Evolutionary conservation across 2,888 invertebrate species (phyloP), one percentile per base, ranked within the genome.

Genomic region (Carcina quercana): DNA sequence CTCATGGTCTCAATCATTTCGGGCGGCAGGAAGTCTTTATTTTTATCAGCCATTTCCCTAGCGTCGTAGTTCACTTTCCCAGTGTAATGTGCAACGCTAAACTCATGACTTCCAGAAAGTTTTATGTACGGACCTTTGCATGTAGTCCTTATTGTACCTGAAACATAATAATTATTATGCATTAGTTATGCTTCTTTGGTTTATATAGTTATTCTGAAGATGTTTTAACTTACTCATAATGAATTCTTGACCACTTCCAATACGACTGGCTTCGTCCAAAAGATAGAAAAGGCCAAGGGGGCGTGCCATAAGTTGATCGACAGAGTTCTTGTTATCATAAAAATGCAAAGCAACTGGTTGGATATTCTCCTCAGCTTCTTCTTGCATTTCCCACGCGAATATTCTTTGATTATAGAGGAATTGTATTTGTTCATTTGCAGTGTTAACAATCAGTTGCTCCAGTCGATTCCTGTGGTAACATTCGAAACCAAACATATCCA

Each of bases 401-500:
- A 95, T 88, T 58, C 93, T 88, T 70, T 97, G 97, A 55, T 96
- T 93, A 68, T 95, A 97, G 50, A 95, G 90, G 63, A 95, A 97
- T 61, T 97, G 96, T 62, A 97, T 87, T 71, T 97, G 96, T 64
- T 97, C 97, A 61, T 97, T 97, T 36, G 94, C 86, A 1, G 92
- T 91, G 61, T 97, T 97, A 2, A 96, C 91, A 46, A 95, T 89
- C 5, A 97, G 82, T 64, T 97, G 96, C 50, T 96, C 94, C 41
- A 96, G 83, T 7, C 91, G 88, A 71, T 97, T 97, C 50, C 89
- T 87, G 47, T 90, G 89, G 64, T 92, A 95, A 61, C 96, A 96
- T 80, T 97, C 97, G 59, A 97, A 96, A 0, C 97, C 97, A 59
- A 92, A 96, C 73, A 95, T 89, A 62, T 97, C 97, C 52, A 96